A percentile compares a stretch with the other conserved stretches of the same genome.
Conservation (phyloP, 53 echinoderm and acorn worm species). For the Echinometra lucunter region DNA sequence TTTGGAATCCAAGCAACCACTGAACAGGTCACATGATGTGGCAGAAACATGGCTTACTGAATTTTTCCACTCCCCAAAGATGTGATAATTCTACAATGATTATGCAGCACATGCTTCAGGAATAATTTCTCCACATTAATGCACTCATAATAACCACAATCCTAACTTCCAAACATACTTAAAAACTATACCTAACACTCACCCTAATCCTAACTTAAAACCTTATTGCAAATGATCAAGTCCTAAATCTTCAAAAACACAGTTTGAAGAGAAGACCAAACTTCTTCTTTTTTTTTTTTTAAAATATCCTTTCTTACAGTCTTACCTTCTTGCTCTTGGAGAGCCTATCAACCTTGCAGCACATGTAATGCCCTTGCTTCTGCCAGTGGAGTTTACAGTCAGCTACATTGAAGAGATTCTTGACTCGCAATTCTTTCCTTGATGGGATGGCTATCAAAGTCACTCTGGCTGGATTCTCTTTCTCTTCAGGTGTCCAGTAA, state of each 20-base stretch:
- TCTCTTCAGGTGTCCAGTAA: conserved; percentile 95
- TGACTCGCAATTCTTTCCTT: conserved; percentile 89
- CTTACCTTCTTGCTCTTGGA: conserved; percentile 95
- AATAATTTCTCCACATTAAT: too few relatives aligned
- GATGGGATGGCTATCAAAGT: conserved; percentile 96
- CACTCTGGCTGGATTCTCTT: conserved; percentile 95
- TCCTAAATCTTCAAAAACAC: too few relatives aligned
- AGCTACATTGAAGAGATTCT: conserved; percentile 96
- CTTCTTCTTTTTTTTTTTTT: too few relatives aligned
- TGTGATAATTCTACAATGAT: too few relatives aligned
- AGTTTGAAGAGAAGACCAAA: too few relatives aligned
- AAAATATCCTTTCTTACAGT: too few relatives aligned
- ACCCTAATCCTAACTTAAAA: too few relatives aligned
- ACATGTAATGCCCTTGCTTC: conserved; percentile 92
- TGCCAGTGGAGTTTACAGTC: conserved; percentile 99
- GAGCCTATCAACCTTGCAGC: conserved; percentile 94
- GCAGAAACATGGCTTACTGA: conserved; percentile 63
- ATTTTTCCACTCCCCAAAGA: not conserved
- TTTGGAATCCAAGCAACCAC: conserved; percentile 50
- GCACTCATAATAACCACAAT: too few relatives aligned
- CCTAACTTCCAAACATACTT: too few relatives aligned
- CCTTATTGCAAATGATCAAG: too few relatives aligned
- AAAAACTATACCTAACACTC: too few relatives aligned
- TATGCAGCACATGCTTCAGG: too few relatives aligned
- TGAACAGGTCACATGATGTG: conserved; percentile 52